These are phyloP conservation scores for Perdita meconis DNA, from an alignment of 2,888 invertebrate species.

Conservation along the genomic window DNA sequence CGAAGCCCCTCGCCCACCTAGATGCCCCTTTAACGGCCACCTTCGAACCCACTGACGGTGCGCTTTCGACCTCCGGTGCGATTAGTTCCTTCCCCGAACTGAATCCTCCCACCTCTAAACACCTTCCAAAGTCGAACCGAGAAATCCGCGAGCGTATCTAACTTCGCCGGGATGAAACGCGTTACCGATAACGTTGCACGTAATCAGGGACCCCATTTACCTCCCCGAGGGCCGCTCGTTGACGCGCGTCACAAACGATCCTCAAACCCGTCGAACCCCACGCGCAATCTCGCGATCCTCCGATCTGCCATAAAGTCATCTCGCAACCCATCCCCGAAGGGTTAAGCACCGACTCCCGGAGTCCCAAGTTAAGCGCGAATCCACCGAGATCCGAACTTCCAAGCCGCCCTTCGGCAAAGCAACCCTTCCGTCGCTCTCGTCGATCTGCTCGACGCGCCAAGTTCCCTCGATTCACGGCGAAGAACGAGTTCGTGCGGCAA, in stretches of 20 bases:
- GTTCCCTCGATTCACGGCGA: background rate
- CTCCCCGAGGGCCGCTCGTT: slow-evolving; percentile 66
- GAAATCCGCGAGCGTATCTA: background rate
- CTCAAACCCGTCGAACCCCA: slow-evolving; percentile 65
- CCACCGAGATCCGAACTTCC: slow-evolving; percentile 35
- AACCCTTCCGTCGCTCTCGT: background rate
- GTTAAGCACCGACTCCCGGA: slow-evolving; percentile 80
- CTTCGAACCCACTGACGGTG: slow-evolving; percentile 39
- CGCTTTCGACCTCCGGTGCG: slow-evolving; percentile 31
- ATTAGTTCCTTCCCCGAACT: background rate
- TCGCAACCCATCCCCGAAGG: slow-evolving; percentile 82
- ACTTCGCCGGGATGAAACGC: background rate
- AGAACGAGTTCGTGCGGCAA: background rate
- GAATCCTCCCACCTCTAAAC: too few species aligned
- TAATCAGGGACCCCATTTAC: slow-evolving; percentile 69
- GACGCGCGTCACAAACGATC: slow-evolving; percentile 52
- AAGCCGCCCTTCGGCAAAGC: background rate
- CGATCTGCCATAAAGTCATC: slow-evolving; percentile 84
- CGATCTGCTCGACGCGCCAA: too few species aligned
- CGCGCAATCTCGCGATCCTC: slow-evolving; percentile 82
- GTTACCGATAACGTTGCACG: slow-evolving; percentile 44
- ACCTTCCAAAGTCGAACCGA: too few species aligned
- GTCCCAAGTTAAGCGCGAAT: slow-evolving; percentile 78
- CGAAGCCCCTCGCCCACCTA: slow-evolving; percentile 20
- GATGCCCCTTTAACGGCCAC: slow-evolving; percentile 33